Evolutionary conservation across 1,140 invertebrate species (phyloP).

Genomic region (Euwallacea similis): DNA sequence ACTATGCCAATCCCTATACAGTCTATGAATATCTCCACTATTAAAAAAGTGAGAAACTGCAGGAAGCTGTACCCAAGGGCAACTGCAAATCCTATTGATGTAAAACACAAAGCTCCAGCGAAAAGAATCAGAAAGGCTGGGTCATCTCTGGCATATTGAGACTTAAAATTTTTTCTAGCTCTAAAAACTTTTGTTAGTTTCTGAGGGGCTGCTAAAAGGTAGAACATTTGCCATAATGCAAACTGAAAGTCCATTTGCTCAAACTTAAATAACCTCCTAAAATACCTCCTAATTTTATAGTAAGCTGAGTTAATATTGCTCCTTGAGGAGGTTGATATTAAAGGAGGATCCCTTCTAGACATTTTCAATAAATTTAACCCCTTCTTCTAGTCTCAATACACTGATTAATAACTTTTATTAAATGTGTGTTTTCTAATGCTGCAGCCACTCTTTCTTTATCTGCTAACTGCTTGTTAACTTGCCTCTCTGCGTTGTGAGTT

Average conservation of each 20-base stretch:
- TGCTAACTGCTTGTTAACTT: conserved; percentile 96
- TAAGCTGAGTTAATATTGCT: conserved; percentile 36
- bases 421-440: conserved; percentile 89
- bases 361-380: conserved; percentile 33
- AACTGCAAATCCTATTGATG: conserved; percentile 87
- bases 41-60: conserved; percentile 82
- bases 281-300: conserved; percentile 68
- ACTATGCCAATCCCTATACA: conserved; percentile 87
- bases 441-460: conserved; percentile 98
- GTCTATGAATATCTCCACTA: conserved; percentile 94
- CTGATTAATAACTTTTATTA: conserved; percentile 93
- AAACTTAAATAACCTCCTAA: conserved; percentile 88
- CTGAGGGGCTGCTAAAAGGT: conserved; percentile 92
- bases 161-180: conserved; percentile 98
- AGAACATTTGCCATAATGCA: conserved; percentile 98
- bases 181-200: conserved; percentile 99
- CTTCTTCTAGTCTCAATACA: conserved; percentile 64
- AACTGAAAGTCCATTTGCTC: conserved; percentile 99
- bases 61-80: conserved; percentile 74
- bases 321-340: conserved; percentile 10
- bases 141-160: conserved; percentile 98
- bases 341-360: conserved; percentile 12
- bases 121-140: conserved; percentile 96
- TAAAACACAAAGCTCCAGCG: conserved; percentile 82
- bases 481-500: conserved; percentile 86